Base-by-base conservation (phyloP, 2,888 invertebrate species). In the Pinctada fucata region DNA sequence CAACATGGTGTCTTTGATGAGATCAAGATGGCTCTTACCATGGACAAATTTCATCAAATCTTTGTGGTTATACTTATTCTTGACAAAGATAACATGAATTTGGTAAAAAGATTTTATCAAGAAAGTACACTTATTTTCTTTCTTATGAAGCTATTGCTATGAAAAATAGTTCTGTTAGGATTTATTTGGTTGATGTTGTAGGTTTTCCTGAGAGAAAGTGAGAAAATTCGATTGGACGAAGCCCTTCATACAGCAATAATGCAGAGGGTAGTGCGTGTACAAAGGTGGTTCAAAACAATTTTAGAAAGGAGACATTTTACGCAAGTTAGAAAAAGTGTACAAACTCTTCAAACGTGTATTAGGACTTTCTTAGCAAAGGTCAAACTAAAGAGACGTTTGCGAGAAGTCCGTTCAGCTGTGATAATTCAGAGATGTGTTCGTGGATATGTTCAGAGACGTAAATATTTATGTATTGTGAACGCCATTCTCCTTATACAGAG, bases 191-290 rank as follows among this genome's bases (percentile, higher is more conserved):
- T 31, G 31, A 31, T 31, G 31, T 31, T 31, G 31, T 31, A 93
- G 93, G 92, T 98, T 83, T 98, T 98, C 92, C 95, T 98, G 94
- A 94, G 98, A 65, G 98, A 98, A 92, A 96, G 97, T 50, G 97
- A 98, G 92, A 98, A 98, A 93, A 95, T 97, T 87, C 96, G 97
- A 91, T 93, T 98, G 83, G 98, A 99, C 91, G 96, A 97, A 90
- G 95, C 96, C 86, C 94, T 99, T 75, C 98, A 99, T 92, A 96
- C 97, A 91, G 97, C 97, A 92, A 97, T 98, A 86, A 97, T 98
- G 95, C 95, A 96, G 76, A 96, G 97, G 88, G 98, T 98, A 89
- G 95, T 97, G 83, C 95, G 96, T 16, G 96, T 99, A 88, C 98
- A 99, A 93, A 94, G 97, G 83, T 97, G 97, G 97, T 96, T 97